A percentile compares a stretch with the other conserved stretches of the same genome.
Evolutionary conservation across 1,140 invertebrate species (phyloP).

Genomic region (Drosophila lini): DNA sequence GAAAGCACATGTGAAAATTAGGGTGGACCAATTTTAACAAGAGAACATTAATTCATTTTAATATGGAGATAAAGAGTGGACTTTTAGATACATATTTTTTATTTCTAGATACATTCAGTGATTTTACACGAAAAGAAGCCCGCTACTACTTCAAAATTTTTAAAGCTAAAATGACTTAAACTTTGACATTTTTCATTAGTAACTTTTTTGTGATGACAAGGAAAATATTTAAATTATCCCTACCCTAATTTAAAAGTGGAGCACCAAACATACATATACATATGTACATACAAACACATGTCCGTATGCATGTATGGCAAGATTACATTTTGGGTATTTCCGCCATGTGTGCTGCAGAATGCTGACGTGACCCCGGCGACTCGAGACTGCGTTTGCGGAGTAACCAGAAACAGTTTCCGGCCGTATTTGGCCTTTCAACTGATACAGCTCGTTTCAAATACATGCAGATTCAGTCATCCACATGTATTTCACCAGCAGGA

Average conservation of each 20-base stretch:
- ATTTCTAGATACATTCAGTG: too few species aligned
- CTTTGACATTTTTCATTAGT: background rate
- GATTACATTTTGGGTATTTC: constrained; percentile 24
- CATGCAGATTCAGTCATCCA: background rate
- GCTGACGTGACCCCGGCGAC: constrained; percentile 29
- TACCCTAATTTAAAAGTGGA: background rate
- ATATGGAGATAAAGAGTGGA: too few species aligned
- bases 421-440: constrained; percentile 2
- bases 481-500: constrained; percentile 2
- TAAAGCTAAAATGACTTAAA: too few species aligned
- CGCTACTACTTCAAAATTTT: too few species aligned
- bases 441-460: constrained; percentile 1
- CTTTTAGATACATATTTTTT: too few species aligned
- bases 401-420: constrained; percentile 17
- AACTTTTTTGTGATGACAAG: background rate
- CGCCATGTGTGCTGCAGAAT: constrained; percentile 33
- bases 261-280: background rate
- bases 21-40: background rate
- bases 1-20: background rate
- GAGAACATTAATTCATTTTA: too few species aligned
- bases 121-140: too few species aligned
- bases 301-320: background rate
- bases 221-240: background rate
- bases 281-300: background rate
- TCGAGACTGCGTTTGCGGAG: background rate